phyloP scores from a whole-genome alignment of 1,140 invertebrate species.

The Grapholita molesta region DNA sequence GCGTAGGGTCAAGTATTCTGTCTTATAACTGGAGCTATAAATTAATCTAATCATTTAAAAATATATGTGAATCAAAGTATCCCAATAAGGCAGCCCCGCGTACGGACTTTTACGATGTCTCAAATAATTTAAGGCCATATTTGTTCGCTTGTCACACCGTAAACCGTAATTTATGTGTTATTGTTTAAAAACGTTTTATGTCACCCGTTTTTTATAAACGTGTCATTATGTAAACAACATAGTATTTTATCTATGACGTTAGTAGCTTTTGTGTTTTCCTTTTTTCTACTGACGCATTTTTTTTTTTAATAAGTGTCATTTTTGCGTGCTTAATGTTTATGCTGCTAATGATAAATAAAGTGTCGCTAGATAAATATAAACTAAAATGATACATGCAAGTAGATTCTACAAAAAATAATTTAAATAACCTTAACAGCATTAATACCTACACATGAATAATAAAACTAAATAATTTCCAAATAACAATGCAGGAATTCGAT shows the following conservation, averaged over 20 bases:
- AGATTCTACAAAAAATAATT: no score
- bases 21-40: background rate
- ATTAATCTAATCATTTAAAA: background rate
- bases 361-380: no score
- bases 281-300: background rate
- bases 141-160: background rate
- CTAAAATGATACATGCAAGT: no score
- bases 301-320: background rate
- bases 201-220: constrained; percentile 2
- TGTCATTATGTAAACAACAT: background rate
- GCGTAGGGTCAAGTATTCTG: no score
- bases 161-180: constrained; percentile 6
- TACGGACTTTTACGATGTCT: background rate
- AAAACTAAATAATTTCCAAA: background rate
- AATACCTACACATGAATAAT: background rate
- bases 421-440: no score
- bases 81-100: background rate
- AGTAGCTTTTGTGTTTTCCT: no score
- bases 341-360: no score
- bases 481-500: background rate
- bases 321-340: background rate
- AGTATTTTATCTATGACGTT: no score
- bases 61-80: background rate
- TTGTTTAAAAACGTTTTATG: background rate
- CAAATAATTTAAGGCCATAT: constrained; percentile 9